Evolutionary conservation across 1,140 invertebrate genomes (phyloP), one percentile per base, ranked within the genome.

Genomic region (Oncopodura yosiiana): DNA sequence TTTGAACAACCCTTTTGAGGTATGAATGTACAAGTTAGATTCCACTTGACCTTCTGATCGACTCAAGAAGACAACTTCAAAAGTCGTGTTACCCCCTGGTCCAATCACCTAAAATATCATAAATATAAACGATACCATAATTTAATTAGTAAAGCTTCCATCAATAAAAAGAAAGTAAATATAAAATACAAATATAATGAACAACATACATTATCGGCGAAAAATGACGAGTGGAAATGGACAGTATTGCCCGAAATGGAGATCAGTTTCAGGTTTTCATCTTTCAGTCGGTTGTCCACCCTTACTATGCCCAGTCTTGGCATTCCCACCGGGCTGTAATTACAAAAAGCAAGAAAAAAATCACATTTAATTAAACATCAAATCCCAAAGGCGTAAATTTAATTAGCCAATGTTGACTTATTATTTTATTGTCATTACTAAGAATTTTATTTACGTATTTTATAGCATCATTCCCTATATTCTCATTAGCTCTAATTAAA

Each of bases 51-150:
- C 91, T 73, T 92, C 82, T 72, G 88, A 82, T 66, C 92, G 75
- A 18, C 91, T 91, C 64, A 96, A 77, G 74, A 94, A 95, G 51
- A 95, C 87, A 64, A 96, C 87, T 75, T 85, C 91, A 75, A 97
- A 96, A 55, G 87, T 86, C 60, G 92, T 95, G 71, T 95, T 95
- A 42, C 85, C 84, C 52, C 84, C 78, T 41, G 91, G 87, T 66
- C 85, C 81, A 69, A 97, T 82, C 64, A 82, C 75, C 84, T 87
- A 65, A 8, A 73, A 74, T 30, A 56, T 55, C 65, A 55, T 65
- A 64, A 60, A 66, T 61, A 63, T 55, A 12, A 65, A 49, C 46
- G 54, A 24, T 56, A 30, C 29, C n/a, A 21, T 50, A 49, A 56
- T 44, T 30, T 51, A 39, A 32, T 32, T 53, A 2, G 48, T 48